phyloP scores from a whole-genome alignment of 1,140 invertebrate genomes.

The Scaptodrosophila lebanonensis region DNA sequence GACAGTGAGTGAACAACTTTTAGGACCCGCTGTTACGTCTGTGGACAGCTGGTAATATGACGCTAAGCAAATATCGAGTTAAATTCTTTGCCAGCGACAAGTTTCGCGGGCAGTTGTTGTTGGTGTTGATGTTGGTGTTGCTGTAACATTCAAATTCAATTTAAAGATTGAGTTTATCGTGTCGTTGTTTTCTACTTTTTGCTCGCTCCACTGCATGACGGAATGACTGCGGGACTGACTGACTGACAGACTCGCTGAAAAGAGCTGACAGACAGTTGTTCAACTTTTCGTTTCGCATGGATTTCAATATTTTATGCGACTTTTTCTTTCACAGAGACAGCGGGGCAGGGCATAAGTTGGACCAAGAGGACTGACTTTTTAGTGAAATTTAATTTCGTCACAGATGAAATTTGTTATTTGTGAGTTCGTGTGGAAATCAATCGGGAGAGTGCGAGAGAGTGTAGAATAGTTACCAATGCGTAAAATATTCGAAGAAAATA shows the following conservation, averaged over 20 bases:
- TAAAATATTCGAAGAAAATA: too few relatives aligned
- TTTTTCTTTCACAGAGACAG: neutral
- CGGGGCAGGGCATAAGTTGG: neutral
- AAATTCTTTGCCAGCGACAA: slow-evolving; percentile 29
- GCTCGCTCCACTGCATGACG: slow-evolving; percentile 26
- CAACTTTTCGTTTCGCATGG: slow-evolving; percentile 22
- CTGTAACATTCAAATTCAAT: slow-evolving; percentile 73
- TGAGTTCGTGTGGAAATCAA: too few relatives aligned
- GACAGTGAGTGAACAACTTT: slow-evolving; percentile 40
- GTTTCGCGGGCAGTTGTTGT: neutral
- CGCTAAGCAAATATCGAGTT: slow-evolving; percentile 64
- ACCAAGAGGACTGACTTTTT: too few relatives aligned
- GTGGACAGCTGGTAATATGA: slow-evolving; percentile 66
- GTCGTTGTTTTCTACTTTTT: slow-evolving; percentile 61
- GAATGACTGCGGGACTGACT: neutral
- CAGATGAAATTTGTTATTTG: neutral
- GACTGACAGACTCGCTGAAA: slow-evolving; percentile 23
- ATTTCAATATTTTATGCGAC: slow-evolving; percentile 28
- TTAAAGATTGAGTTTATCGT: slow-evolving; percentile 71
- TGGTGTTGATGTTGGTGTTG: neutral
- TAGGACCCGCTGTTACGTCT: slow-evolving; percentile 19
- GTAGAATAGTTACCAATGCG: too few relatives aligned
- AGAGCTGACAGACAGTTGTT: slow-evolving; percentile 9
- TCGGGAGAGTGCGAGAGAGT: slow-evolving; percentile 1
- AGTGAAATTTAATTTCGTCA: neutral